These are phyloP conservation scores for Saxidomus purpurata DNA, from an alignment of 1,140 invertebrate species.

Conservation along the genomic window DNA sequence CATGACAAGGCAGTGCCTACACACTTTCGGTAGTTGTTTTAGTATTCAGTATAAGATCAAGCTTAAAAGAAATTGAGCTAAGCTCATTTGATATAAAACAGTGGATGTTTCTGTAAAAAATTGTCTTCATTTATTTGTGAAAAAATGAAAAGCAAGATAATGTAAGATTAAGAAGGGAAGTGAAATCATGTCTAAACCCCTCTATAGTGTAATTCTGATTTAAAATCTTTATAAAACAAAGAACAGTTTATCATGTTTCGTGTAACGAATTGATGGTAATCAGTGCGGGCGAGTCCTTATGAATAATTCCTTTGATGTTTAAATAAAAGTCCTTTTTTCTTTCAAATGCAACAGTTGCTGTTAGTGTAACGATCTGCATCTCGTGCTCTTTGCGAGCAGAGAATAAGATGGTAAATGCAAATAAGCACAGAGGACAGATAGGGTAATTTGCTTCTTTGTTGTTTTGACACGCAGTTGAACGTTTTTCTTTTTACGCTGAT, in stretches of 20 bases:
- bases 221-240: background rate
- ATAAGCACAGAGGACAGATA: background rate
- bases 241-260: background rate
- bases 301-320: constrained; percentile 22
- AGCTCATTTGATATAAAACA: too few relatives aligned
- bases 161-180: too few relatives aligned
- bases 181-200: too few relatives aligned
- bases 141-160: too few relatives aligned
- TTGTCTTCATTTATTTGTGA: too few relatives aligned
- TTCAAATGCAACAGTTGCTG: background rate
- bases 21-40: too few relatives aligned
- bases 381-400: background rate
- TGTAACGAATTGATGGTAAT: background rate
- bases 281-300: background rate
- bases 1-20: too few relatives aligned
- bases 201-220: too few relatives aligned
- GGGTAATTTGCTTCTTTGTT: background rate
- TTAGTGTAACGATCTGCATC: background rate
- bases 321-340: background rate
- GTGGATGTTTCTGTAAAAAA: too few relatives aligned
- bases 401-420: background rate
- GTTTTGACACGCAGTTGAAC: background rate
- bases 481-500: background rate
- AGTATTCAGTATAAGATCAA: too few relatives aligned
- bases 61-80: too few relatives aligned